phyloP scores from a whole-genome alignment of 2,888 invertebrate genomes.

The Pseudolycoriella hygida region DNA sequence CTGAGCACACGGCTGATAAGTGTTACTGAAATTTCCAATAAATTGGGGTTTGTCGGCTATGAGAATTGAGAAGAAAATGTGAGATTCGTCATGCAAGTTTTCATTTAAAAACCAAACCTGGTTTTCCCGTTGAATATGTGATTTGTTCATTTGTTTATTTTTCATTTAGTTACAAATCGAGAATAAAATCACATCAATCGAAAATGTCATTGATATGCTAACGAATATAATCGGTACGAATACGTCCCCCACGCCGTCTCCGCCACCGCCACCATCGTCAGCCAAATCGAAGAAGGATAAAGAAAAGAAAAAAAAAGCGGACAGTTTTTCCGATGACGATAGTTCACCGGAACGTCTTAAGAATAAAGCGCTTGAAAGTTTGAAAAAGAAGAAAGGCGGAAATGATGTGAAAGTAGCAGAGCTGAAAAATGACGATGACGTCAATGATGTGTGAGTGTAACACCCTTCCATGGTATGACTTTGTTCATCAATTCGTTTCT shows the following conservation, averaged over 20 bases:
- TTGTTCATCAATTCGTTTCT: too few species aligned
- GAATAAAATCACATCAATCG: slow-evolving; percentile 44
- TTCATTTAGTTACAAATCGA: slow-evolving; percentile 24
- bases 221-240: slow-evolving; percentile 63
- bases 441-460: background rate
- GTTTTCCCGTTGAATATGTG: background rate
- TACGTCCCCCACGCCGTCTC: slow-evolving; percentile 16
- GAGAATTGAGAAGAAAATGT: background rate
- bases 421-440: background rate
- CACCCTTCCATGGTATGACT: too few species aligned
- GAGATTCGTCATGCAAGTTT: background rate
- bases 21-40: background rate
- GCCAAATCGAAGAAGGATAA: slow-evolving; percentile 1
- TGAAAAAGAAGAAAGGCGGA: slow-evolving; percentile 19
- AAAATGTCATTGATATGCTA: slow-evolving; percentile 76
- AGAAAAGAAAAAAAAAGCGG: slow-evolving; percentile 2
- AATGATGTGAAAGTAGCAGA: background rate
- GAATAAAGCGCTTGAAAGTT: slow-evolving; percentile 25
- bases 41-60: background rate
- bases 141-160: background rate
- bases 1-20: background rate
- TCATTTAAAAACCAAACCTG: background rate
- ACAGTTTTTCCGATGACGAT: slow-evolving; percentile 1
- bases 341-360: slow-evolving; percentile 28
- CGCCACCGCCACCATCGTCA: slow-evolving; percentile 2